Evolutionary conservation across 2,888 invertebrate species (phyloP).

Genomic region (Orthonychiurus folsomi): DNA sequence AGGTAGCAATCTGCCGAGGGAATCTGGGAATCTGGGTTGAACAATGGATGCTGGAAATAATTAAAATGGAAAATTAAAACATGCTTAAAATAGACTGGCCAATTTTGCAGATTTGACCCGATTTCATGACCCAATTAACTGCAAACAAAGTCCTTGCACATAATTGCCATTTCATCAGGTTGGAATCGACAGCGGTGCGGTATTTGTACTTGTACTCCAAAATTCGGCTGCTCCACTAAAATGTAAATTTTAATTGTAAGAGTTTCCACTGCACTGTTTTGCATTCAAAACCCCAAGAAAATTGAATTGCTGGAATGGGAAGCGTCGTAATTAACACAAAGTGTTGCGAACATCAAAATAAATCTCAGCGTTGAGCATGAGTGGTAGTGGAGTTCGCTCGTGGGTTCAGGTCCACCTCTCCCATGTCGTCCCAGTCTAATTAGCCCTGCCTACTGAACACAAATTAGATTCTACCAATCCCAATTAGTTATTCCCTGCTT

Average conservation of each 20-base stretch:
- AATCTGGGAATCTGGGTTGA: conserved; percentile 34
- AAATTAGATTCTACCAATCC: neutral
- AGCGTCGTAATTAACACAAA: neutral
- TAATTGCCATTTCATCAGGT: no score
- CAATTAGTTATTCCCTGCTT: neutral
- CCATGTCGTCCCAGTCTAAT: neutral
- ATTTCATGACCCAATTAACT: no score
- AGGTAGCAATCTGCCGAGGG: conserved; percentile 37
- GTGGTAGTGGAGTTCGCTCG: neutral
- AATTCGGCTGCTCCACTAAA: no score
- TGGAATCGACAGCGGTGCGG: no score
- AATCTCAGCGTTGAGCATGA: neutral
- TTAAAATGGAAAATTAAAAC: conserved; percentile 8
- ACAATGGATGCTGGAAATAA: conserved; percentile 33
- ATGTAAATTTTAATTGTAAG: no score
- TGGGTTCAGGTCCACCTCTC: neutral
- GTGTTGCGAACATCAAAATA: neutral
- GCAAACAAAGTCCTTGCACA: no score
- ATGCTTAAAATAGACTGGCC: conserved; percentile 3
- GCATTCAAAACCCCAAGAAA: no score
- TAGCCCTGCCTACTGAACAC: neutral
- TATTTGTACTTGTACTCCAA: no score
- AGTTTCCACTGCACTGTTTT: no score
- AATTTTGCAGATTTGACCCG: no score
- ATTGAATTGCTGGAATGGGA: no score